Evolutionary conservation across 2,888 invertebrate genomes (phyloP).

Genomic region (Trypoxylon attenuatum): DNA sequence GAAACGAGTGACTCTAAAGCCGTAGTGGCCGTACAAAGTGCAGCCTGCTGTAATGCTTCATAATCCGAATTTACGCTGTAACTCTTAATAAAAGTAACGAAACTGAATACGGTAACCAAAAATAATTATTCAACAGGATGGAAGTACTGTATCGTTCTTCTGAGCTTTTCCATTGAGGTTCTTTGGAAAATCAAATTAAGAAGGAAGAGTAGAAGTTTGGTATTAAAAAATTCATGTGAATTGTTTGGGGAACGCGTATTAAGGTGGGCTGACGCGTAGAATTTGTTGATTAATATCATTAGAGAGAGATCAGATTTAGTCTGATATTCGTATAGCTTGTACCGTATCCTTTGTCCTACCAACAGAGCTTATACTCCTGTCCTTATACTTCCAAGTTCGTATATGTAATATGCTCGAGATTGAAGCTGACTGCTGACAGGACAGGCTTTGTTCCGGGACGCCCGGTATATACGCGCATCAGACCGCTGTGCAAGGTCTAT

Average conservation of each 20-base stretch:
- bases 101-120: not conserved
- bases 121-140: not conserved
- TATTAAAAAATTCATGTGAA: too few relatives aligned
- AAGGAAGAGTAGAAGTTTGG: too few relatives aligned
- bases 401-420: constrained; percentile 47
- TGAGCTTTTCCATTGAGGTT: too few relatives aligned
- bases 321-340: constrained; percentile 6
- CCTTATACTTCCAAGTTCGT: constrained; percentile 43
- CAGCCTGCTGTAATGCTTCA: not conserved
- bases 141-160: too few relatives aligned
- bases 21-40: not conserved
- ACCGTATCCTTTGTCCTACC: constrained; percentile 21
- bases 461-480: constrained; percentile 41
- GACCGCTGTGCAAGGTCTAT: constrained; percentile 29
- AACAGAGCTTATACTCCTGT: constrained; percentile 35
- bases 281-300: not conserved
- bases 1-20: not conserved
- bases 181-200: too few relatives aligned
- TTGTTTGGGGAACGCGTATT: not conserved
- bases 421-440: constrained; percentile 50
- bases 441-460: constrained; percentile 42
- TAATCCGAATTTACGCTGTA: not conserved
- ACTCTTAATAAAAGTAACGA: not conserved
- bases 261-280: not conserved
- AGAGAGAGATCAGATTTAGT: constrained; percentile 10